Evolutionary conservation across 2,113 vertebrate species (phyloP).

Genomic region (Hippocampus abdominalis): DNA sequence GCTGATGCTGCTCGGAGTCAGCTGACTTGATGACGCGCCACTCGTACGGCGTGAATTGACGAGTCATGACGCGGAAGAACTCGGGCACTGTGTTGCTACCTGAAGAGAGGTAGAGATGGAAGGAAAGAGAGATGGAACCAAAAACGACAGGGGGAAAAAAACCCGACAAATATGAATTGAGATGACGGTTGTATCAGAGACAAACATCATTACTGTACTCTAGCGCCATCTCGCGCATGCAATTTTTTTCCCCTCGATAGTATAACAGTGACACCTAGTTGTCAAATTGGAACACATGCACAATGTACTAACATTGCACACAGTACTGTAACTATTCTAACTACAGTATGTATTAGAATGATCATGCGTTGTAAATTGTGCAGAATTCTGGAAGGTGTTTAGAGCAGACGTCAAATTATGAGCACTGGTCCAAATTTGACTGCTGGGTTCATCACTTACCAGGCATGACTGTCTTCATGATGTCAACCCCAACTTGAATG

Average conservation of each 20-base stretch:
- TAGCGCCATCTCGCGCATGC: neutral
- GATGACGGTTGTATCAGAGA: neutral
- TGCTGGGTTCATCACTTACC: conserved; percentile 64
- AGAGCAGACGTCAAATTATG: neutral
- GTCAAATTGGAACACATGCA: neutral
- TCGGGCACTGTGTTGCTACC: conserved; percentile 85
- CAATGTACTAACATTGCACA: neutral
- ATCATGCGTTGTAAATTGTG: neutral
- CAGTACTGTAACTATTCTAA: neutral
- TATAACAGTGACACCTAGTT: conserved; percentile 57
- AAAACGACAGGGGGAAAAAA: neutral
- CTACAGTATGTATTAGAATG: neutral
- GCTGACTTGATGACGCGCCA: conserved; percentile 83
- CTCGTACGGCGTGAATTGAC: conserved; percentile 90
- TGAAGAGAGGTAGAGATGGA: conserved; percentile 36
- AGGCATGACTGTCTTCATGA: conserved; percentile 91
- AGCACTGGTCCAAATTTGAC: neutral
- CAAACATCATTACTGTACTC: neutral
- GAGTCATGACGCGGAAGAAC: conserved; percentile 94
- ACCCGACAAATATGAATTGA: neutral
- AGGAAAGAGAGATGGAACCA: neutral
- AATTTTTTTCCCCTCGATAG: neutral
- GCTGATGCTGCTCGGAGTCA: conserved; percentile 80
- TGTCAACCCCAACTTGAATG: conserved; percentile 85
- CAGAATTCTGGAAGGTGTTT: neutral